Conservation (phyloP, 1,140 invertebrate genomes). For the Solenopsis invicta region DNA sequence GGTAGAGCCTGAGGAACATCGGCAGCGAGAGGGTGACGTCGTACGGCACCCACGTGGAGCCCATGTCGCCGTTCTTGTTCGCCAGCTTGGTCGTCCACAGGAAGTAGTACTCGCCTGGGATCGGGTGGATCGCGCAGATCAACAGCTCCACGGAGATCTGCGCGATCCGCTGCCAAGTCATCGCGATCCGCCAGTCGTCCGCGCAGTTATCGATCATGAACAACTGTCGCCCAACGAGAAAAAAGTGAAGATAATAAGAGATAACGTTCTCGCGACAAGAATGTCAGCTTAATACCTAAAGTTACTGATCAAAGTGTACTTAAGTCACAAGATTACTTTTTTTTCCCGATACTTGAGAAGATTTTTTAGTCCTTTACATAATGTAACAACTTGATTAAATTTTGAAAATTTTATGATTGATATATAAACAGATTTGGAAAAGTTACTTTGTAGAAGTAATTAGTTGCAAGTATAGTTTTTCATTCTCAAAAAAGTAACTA, state of each 20-base stretch:
- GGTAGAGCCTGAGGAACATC: constrained; percentile 99
- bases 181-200: constrained; percentile 99
- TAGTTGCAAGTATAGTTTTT: too few species aligned
- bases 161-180: constrained; percentile 98
- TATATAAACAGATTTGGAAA: too few species aligned
- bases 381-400: too few species aligned
- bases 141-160: constrained; percentile 97
- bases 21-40: constrained; percentile 98
- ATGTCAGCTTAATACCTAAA: not conserved
- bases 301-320: not conserved
- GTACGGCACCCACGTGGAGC: constrained; percentile 95
- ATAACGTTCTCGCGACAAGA: not conserved
- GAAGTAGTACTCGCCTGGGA: constrained; percentile 98
- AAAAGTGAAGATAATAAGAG: constrained; percentile 10
- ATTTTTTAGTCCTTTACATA: too few species aligned
- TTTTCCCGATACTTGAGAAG: not conserved
- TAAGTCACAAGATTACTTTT: not conserved
- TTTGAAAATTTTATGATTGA: too few species aligned
- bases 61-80: constrained; percentile 95
- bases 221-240: constrained; percentile 90
- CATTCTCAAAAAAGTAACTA: too few species aligned
- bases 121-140: constrained; percentile 98
- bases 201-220: constrained; percentile 99
- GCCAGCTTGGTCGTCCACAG: constrained; percentile 98
- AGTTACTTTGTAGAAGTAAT: too few species aligned